Conservation (phyloP, 1,140 invertebrate genomes). For the Cotesia chilonis region DNA sequence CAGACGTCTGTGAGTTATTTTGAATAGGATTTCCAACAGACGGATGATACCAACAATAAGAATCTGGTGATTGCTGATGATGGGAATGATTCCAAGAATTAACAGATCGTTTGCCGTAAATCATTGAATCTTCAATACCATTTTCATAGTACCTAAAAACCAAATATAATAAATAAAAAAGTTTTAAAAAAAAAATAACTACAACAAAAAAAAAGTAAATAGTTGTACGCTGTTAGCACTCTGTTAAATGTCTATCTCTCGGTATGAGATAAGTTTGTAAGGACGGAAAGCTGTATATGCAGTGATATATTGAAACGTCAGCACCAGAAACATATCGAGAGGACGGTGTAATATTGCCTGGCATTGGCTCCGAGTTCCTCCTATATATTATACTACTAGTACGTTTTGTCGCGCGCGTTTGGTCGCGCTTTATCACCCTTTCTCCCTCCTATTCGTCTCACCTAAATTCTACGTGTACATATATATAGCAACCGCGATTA, state of each 20-base stretch:
- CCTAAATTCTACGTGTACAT: slow-evolving; percentile 2
- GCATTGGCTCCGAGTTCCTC: slow-evolving; percentile 12
- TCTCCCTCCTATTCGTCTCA: not conserved
- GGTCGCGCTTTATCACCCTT: slow-evolving; percentile 16
- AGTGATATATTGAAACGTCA: slow-evolving; percentile 65
- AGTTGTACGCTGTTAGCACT: slow-evolving; percentile 44
- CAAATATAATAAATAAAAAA: not conserved
- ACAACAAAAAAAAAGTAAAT: slow-evolving; percentile 19
- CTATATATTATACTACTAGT: slow-evolving; percentile 26
- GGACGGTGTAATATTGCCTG: slow-evolving; percentile 25
- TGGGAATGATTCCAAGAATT: slow-evolving; percentile 53
- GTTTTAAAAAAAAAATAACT: not conserved
- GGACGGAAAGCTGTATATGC: slow-evolving; percentile 49
- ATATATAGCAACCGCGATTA: slow-evolving; percentile 1
- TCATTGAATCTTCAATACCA: slow-evolving; percentile 54
- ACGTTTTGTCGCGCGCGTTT: slow-evolving; percentile 53
- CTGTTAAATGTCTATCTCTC: slow-evolving; percentile 53
- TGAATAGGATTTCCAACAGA: slow-evolving; percentile 53
- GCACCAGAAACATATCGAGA: slow-evolving; percentile 60
- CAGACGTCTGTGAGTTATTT: slow-evolving; percentile 51
- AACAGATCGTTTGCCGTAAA: slow-evolving; percentile 54
- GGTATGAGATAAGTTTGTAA: slow-evolving; percentile 51
- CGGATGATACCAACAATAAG: slow-evolving; percentile 61
- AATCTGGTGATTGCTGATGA: slow-evolving; percentile 44
- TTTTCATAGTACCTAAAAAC: slow-evolving; percentile 66